Base-by-base conservation (phyloP, 2,113 vertebrate species). In the Colossoma macropomum region DNA sequence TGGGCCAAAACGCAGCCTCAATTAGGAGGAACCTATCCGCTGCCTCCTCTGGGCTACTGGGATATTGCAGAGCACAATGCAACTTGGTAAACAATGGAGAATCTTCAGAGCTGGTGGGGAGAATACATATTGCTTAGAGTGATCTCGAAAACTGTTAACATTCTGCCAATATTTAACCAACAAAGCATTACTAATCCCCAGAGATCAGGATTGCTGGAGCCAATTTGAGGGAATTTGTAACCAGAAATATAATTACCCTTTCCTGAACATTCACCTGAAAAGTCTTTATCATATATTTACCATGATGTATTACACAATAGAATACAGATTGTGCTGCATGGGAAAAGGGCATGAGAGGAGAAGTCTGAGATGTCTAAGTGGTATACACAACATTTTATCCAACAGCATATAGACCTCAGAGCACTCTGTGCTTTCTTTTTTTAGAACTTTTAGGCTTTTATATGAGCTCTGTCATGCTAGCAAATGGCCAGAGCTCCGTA, bases 1-100 rank as follows among this genome's bases (percentile, higher is more conserved):
- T 3, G 17, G 45, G 69, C 75, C 72, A 77, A 76, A 82, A 84
- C 25, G 62, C 62, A 54, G 79, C 80, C 72, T 72, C 86, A 90
- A 89, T 90, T 89, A 90, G 81, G 45, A 74, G 75, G 73, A 79
- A 84, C 75, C 81, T 79, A 76, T 88, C 65, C 59, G 27, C 73
- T 59, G 34, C 80, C 77, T 87, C 75, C 80, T 72, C 32, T 62
- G 70, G 50, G 75, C 69, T 78, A 48, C 45, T 86, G 75, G 77
- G 84, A 76, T 48, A 32, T 80, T 48, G 77, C 48, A 65, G 68
- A 72, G 27, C 60, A 68, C 23, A 28, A 82, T 66, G 70, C 54
- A 15, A 48, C 52, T 32, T 2, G 28, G 32, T 34, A 66, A 86
- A 85, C 86, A 84, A 84, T 62, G 63, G 45, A 34, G 38, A 52